Evolutionary conservation across 2,797 vertebrate species (phyloP).

Genomic region (Lutjanus campechanus): DNA sequence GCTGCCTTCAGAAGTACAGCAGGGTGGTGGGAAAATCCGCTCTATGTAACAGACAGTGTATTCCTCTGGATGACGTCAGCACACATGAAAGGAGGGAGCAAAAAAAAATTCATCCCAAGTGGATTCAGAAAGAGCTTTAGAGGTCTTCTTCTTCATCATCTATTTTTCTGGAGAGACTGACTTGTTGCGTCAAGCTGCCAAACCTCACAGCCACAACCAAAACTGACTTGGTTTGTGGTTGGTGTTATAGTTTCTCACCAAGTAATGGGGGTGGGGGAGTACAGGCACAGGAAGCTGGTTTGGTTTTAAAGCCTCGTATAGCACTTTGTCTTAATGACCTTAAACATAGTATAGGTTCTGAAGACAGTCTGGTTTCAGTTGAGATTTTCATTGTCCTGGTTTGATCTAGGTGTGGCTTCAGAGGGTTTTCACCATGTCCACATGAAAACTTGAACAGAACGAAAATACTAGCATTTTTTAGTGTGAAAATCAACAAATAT

Average conservation of each 20-base stretch:
- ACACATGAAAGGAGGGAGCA: slow-evolving; percentile 9
- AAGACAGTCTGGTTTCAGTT: slow-evolving; percentile 32
- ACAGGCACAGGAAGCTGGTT: slow-evolving; percentile 61
- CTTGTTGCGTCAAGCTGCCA: slow-evolving; percentile 16
- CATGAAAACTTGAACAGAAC: not conserved
- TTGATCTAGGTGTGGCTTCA: slow-evolving; percentile 11
- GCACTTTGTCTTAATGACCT: slow-evolving; percentile 57
- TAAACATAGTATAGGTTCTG: slow-evolving; percentile 25
- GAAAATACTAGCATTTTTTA: not conserved
- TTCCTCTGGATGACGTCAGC: slow-evolving; percentile 34
- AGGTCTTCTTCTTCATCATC: not conserved
- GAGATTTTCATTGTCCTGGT: slow-evolving; percentile 1
- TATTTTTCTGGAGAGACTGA: slow-evolving; percentile 17
- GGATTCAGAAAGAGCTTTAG: slow-evolving; percentile 19
- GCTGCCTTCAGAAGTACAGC: slow-evolving; percentile 31
- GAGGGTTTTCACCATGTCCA: not conserved
- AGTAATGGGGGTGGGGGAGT: slow-evolving; percentile 29
- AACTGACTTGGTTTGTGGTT: slow-evolving; percentile 59
- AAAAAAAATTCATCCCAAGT: slow-evolving; percentile 13
- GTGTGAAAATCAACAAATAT: not conserved
- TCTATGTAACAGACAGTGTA: slow-evolving; percentile 1
- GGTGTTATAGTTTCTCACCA: slow-evolving; percentile 58
- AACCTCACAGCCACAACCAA: slow-evolving; percentile 57
- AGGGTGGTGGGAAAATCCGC: slow-evolving; percentile 42
- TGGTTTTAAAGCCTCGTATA: slow-evolving; percentile 53